Evolutionary conservation across 2,113 vertebrate genomes (phyloP).

Genomic region (Cyphomyrus discorhynchus): DNA sequence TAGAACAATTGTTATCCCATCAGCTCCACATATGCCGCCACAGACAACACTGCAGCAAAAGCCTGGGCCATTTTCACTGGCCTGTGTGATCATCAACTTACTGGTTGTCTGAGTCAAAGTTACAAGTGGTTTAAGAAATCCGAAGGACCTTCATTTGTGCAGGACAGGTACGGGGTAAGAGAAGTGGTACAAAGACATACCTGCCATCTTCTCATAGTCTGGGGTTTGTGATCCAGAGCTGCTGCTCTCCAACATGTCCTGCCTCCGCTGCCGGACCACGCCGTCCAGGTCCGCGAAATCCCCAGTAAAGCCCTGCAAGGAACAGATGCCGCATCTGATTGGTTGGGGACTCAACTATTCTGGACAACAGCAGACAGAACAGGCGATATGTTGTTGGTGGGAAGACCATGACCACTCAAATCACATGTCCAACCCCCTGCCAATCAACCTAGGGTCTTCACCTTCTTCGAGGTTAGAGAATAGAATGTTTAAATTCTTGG

Average conservation of each 20-base stretch:
- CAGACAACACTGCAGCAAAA: background rate
- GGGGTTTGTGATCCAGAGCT: slow-evolving; percentile 86
- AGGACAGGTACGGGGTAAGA: background rate
- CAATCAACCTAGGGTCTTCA: background rate
- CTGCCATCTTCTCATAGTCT: slow-evolving; percentile 76
- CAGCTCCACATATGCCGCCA: background rate
- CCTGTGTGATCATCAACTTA: background rate
- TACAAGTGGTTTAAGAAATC: background rate
- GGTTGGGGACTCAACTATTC: background rate
- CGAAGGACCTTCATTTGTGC: background rate
- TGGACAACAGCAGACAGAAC: background rate
- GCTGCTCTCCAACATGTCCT: slow-evolving; percentile 79
- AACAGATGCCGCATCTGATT: background rate
- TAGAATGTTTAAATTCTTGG: background rate
- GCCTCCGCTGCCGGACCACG: slow-evolving; percentile 64
- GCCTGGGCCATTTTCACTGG: background rate
- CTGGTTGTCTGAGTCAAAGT: background rate
- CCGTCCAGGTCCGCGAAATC: slow-evolving; percentile 78
- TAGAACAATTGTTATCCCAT: background rate
- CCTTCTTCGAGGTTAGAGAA: background rate
- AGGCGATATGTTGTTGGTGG: background rate
- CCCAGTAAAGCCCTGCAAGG: slow-evolving; percentile 69
- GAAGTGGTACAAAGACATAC: slow-evolving; percentile 45
- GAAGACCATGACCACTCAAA: background rate
- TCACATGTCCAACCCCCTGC: background rate